Base-by-base conservation (phyloP, 2,888 invertebrate genomes). In the Calameuta pallipes region DNA sequence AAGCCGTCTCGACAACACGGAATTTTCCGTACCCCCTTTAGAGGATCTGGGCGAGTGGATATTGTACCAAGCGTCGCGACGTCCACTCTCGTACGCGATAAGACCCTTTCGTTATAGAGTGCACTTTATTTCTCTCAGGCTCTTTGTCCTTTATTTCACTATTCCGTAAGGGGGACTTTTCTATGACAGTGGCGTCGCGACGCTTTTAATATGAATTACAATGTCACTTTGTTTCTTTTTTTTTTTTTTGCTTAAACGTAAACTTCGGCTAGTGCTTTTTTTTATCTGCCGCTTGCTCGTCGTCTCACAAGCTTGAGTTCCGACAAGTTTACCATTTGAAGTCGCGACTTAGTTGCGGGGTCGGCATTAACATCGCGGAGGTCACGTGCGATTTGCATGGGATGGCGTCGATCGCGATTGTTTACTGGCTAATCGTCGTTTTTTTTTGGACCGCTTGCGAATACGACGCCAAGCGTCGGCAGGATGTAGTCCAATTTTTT, bases 381-480 rank as follows among this genome's bases (percentile, higher is more conserved):
- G 83, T 83, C 82, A 83, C 73, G 77, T 77, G 69, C 75, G 81
- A 82, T 83, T 83, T 80, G 81, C 83, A 83, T 83, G 82, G 76
- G 76, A 77, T 81, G 77, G 80, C 79, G 71, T 37, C 75, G 75
- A 35, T 56, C 75, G 71, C 73, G 30, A 73, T 78, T 78, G 75
- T 78, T 78, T 78, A 75, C 75, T 35, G 75, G 34, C 11, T 4
- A 70, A 75, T 35, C 34, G n/a, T 75, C 75, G 75, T 33, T 9
- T 23, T 56, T 56, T 23, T 23, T 56, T 56, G 23, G 56, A 23
- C 23, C 23, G 23, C 23, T 56, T 0, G 56, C 9, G 56, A 56
- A 23, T 23, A 23, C 23, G 56, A 56, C 23, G 56, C 9, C 56
- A 2, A 56, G 56, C 23, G 56, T 56, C 56, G 56, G 2, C 23